Percentiles rank a stretch among this genome's conserved stretches.
These are phyloP conservation scores for Neodon shergylaensis DNA, from an alignment of 2,113 vertebrate species.

Conservation along the genomic window DNA sequence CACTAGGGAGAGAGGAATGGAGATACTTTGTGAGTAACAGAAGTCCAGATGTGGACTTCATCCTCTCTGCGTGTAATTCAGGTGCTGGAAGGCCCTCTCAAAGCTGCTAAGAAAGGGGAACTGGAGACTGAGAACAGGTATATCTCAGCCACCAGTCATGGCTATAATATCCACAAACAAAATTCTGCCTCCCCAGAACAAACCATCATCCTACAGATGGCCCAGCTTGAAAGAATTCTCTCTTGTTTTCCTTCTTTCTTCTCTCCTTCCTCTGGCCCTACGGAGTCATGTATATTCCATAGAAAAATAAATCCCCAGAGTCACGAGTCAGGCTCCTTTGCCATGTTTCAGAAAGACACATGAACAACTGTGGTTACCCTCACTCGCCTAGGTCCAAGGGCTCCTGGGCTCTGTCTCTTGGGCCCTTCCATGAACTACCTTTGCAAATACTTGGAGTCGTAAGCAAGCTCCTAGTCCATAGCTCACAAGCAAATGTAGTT, in stretches of 20 bases:
- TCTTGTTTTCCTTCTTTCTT: neutral
- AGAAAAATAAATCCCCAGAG: neutral
- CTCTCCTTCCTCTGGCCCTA: neutral
- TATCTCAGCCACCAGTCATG: neutral
- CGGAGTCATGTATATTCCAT: neutral
- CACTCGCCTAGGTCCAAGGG: neutral
- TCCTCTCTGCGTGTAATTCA: too few relatives aligned
- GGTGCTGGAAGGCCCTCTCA: neutral
- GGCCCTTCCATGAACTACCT: neutral
- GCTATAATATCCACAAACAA: neutral
- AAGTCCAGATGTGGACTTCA: neutral
- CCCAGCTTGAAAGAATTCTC: neutral
- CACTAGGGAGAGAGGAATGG: accelerated
- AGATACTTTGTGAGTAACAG: neutral
- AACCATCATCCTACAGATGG: neutral
- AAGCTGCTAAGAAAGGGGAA: neutral
- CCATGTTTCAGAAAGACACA: neutral
- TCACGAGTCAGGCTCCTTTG: neutral
- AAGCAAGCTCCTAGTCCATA: neutral
- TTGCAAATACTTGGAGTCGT: neutral
- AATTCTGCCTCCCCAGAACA: neutral
- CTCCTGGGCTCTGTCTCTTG: neutral
- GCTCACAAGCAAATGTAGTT: neutral
- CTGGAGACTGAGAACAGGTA: neutral
- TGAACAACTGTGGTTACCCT: accelerated